Percentiles rank a stretch among this genome's conserved stretches.
Evolutionary conservation across 2,888 invertebrate species (phyloP).

Genomic region (Microplitis manilae): DNA sequence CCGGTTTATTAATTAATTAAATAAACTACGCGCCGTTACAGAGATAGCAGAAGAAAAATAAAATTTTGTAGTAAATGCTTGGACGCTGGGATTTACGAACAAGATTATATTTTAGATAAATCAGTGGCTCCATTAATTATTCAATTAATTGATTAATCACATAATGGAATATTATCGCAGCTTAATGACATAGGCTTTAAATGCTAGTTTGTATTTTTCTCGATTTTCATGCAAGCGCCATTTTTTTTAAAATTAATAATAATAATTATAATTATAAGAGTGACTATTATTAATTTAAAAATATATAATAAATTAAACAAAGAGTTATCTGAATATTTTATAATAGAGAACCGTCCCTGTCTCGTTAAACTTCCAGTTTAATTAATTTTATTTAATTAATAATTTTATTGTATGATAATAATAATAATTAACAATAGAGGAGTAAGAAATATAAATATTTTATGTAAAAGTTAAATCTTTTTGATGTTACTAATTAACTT

Average conservation of each 20-base stretch:
- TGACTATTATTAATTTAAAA: neutral
- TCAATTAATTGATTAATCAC: constrained; percentile 15
- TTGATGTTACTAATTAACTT: neutral
- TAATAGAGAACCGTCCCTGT: constrained; percentile 23
- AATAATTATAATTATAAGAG: neutral
- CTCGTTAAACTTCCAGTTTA: neutral
- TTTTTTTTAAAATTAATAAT: neutral
- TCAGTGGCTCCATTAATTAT: constrained; percentile 24
- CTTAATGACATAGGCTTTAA: too few relatives aligned
- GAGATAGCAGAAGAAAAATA: neutral
- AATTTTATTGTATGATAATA: neutral
- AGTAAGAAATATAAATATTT: neutral
- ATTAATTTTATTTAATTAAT: neutral
- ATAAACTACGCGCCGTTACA: constrained; percentile 36
- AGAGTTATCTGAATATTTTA: neutral
- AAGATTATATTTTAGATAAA: constrained; percentile 30
- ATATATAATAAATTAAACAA: neutral
- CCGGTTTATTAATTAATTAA: neutral
- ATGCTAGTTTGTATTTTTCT: neutral
- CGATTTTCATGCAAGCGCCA: neutral
- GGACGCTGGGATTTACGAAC: constrained; percentile 22
- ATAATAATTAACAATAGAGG: neutral
- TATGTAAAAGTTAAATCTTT: neutral
- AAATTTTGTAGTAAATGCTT: constrained; percentile 18
- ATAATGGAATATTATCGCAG: neutral